Evolutionary conservation across 2,888 invertebrate genomes (phyloP), one percentile per base, ranked within the genome.

Genomic region (Melieria crassipennis): DNA sequence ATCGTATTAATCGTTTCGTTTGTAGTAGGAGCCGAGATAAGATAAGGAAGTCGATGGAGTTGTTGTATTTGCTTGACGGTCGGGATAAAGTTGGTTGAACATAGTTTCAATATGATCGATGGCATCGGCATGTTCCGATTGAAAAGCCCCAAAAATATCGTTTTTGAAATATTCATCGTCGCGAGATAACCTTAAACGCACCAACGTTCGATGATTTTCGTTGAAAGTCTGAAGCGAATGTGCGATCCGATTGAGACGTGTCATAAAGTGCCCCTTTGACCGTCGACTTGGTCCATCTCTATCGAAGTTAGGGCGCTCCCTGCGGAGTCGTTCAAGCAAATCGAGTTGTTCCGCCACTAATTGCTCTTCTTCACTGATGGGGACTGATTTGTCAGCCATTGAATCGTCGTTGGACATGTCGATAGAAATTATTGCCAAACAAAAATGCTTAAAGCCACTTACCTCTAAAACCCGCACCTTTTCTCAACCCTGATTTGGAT

Each of bases 1-100:
- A 71, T 68, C 46, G 70, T 62, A 30, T 66, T 64, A 42, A 48
- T 69, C 42, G 63, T 46, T 50, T 43, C 43, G 48, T 46, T 43
- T 43, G 47, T 42, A 9, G 56, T 13, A 57, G 57, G 7, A 6
- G n/a, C 55, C 5, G 55, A 9, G 55, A 30, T 30, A 30, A 30
- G n/a, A n/a, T n/a, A n/a, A 1, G 30, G 30, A 30, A 30, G 30
- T 30, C 30, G 30, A 30, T 30, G 30, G 30, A 5, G 13, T 46
- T 45, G 69, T 62, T 55, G 30, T 5, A 6, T 30, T 65, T 45
- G 13, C 52, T 48, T 65, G 65, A 3, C 30, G 52, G 10, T 65
- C n/a, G 43, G 55, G 65, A 16, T 11, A 43, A 13, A 43, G 55
- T 48, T 16, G 30, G 11, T 43, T 5, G 45, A 13, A 47, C 13